Evolutionary conservation across 2,113 vertebrate species (phyloP).

Genomic region (Danionella cerebrum): DNA sequence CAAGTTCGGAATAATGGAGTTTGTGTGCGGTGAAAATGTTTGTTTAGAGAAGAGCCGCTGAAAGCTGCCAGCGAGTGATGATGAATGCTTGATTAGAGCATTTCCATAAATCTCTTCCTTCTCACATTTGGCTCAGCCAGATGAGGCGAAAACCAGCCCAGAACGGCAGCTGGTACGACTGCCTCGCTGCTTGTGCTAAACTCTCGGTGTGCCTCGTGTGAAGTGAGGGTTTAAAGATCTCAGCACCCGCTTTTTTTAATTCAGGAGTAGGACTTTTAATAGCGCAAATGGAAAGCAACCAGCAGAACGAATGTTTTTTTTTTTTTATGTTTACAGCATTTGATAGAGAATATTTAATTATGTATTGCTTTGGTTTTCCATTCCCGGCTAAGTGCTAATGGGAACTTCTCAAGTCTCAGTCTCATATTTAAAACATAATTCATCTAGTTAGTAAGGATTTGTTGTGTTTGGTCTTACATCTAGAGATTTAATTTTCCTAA

Average conservation of each 20-base stretch:
- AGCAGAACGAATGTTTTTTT: too few species aligned
- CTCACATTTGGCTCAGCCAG: conserved; percentile 33
- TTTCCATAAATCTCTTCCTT: conserved; percentile 54
- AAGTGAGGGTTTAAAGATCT: neutral
- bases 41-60: conserved; percentile 50
- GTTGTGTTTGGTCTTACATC: too few species aligned
- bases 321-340: too few species aligned
- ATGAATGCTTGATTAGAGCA: conserved; percentile 55
- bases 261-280: too few species aligned
- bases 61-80: conserved; percentile 35
- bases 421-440: too few species aligned
- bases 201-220: neutral
- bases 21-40: conserved; percentile 58
- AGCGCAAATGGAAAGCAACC: too few species aligned
- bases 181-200: neutral
- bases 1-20: conserved; percentile 46
- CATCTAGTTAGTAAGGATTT: too few species aligned
- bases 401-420: too few species aligned
- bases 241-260: neutral
- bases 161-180: neutral
- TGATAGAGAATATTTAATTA: too few species aligned
- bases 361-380: too few species aligned
- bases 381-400: too few species aligned
- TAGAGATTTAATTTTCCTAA: too few species aligned
- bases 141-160: neutral